These are phyloP conservation scores for Selenia dentaria DNA, from an alignment of 2,888 invertebrate species.

Conservation along the genomic window DNA sequence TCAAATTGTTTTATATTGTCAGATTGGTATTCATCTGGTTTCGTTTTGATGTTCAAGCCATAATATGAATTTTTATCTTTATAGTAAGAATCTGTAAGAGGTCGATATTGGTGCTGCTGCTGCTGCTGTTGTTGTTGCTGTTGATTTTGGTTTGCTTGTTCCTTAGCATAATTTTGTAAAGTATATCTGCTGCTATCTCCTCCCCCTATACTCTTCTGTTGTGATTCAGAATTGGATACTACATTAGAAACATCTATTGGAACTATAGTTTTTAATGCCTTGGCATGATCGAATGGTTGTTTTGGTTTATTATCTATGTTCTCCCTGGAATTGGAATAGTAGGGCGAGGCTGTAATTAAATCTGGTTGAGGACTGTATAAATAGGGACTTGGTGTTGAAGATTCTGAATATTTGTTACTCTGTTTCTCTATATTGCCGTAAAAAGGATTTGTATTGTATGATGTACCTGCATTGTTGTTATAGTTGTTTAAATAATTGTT, in stretches of 20 bases:
- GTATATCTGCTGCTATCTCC: conserved; percentile 51
- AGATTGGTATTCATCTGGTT: conserved; percentile 54
- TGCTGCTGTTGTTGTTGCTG: conserved; percentile 34
- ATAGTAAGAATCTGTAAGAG: conserved; percentile 66
- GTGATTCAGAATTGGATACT: conserved; percentile 59
- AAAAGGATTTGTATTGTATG: conserved; percentile 39
- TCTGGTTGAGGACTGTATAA: conserved; percentile 53
- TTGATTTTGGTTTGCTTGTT: conserved; percentile 49
- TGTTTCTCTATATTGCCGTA: conserved; percentile 56
- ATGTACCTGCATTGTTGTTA: conserved; percentile 22
- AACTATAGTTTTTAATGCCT: conserved; percentile 76
- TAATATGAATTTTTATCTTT: conserved; percentile 74
- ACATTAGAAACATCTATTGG: conserved; percentile 77
- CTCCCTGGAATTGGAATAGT: conserved; percentile 58
- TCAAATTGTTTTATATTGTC: conserved; percentile 58
- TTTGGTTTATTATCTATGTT: conserved; percentile 58
- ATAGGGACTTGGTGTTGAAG: conserved; percentile 44
- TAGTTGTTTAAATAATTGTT: conserved; percentile 46
- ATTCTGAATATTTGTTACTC: conserved; percentile 53
- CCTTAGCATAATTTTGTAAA: conserved; percentile 56
- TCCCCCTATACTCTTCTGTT: conserved; percentile 42
- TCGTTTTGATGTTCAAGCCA: conserved; percentile 65
- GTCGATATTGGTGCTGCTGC: conserved; percentile 61
- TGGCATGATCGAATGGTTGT: conserved; percentile 75
- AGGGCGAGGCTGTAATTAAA: conserved; percentile 65